These are phyloP conservation scores for Amphiprion percula DNA, from an alignment of 2,113 vertebrate genomes.

Conservation along the genomic window DNA sequence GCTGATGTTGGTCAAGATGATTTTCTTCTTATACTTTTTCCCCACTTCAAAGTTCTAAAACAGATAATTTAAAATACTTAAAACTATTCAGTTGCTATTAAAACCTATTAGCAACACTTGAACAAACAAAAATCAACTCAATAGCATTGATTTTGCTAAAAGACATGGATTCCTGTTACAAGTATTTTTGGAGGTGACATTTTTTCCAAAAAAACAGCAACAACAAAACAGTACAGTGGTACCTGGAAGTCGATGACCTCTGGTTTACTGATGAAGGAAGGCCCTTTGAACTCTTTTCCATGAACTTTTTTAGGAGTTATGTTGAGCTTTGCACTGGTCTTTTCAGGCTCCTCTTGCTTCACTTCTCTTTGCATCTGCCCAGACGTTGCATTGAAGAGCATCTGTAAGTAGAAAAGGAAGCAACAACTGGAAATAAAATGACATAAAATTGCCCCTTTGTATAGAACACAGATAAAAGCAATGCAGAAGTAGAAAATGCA, in stretches of 20 bases:
- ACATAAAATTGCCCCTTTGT: too few relatives aligned
- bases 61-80: conserved; percentile 1
- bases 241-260: conserved; percentile 91
- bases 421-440: background rate
- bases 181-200: too few relatives aligned
- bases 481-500: too few relatives aligned
- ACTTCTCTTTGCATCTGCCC: conserved; percentile 26
- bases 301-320: conserved; percentile 72
- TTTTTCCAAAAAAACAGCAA: too few relatives aligned
- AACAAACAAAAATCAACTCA: background rate
- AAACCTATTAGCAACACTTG: background rate
- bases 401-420: conserved; percentile 48
- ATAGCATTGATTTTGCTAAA: too few relatives aligned
- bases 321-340: conserved; percentile 42
- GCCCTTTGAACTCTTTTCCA: conserved; percentile 77
- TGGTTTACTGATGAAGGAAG: conserved; percentile 91
- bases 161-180: too few relatives aligned
- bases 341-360: conserved; percentile 57
- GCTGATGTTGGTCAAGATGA: conserved; percentile 88
- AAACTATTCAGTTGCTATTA: background rate
- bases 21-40: conserved; percentile 90
- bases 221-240: background rate
- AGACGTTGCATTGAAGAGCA: conserved; percentile 15
- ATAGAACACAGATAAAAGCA: too few relatives aligned
- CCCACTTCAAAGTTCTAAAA: conserved; percentile 93